phyloP scores from a whole-genome alignment of 1,140 invertebrate genomes.

The Goniozus legneri region DNA sequence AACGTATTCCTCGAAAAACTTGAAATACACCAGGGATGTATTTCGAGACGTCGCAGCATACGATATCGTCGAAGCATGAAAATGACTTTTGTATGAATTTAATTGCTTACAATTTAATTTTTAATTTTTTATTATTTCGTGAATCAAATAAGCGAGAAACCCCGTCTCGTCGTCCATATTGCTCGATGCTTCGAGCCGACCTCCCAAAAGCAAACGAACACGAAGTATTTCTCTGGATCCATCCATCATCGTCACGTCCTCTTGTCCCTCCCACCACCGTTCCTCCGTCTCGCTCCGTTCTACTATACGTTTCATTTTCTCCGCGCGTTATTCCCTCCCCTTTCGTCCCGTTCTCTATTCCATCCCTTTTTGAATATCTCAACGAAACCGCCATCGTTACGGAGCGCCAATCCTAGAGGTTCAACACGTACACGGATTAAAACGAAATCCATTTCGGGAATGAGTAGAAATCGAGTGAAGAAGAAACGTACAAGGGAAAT shows the following conservation, averaged over 20 bases:
- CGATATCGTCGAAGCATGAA: no score
- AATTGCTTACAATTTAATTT: no score
- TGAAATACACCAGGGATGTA: no score
- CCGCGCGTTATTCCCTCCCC: conserved; percentile 21
- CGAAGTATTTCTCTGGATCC: conserved; percentile 39
- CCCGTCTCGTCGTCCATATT: conserved; percentile 16
- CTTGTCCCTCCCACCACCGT: conserved; percentile 9
- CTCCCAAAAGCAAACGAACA: conserved; percentile 37
- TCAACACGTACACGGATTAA: no score
- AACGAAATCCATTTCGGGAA: conserved; percentile 25
- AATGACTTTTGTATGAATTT: no score
- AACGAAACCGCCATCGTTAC: conserved; percentile 35
- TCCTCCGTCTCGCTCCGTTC: background rate
- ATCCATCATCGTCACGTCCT: conserved; percentile 46
- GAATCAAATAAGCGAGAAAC: background rate
- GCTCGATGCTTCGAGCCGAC: conserved; percentile 23
- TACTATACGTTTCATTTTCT: conserved; percentile 29
- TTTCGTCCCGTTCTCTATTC: conserved; percentile 15
- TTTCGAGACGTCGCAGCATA: no score
- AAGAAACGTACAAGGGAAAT: no score
- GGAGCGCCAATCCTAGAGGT: conserved; percentile 24
- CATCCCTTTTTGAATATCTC: conserved; percentile 36
- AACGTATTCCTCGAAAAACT: no score
- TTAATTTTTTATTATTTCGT: no score
- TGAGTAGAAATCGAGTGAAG: no score